Base-by-base conservation (phyloP, 2,113 vertebrate species). In the Brachirus orientalis region DNA sequence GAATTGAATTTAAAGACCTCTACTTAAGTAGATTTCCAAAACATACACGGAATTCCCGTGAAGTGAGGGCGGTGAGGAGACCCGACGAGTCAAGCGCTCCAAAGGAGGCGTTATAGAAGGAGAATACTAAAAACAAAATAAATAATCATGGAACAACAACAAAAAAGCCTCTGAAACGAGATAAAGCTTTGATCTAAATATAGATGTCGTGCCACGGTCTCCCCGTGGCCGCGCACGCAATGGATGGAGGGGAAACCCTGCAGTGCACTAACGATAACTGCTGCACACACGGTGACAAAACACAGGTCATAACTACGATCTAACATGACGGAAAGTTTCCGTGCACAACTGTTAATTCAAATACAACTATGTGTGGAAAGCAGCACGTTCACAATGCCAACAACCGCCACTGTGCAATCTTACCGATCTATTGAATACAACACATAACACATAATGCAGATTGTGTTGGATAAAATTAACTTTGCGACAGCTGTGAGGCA, bases 131-230 rank as follows among this genome's bases (percentile, higher is more conserved):
- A n/a, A n/a, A n/a, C n/a, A n/a, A n/a, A n/a, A 63, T 33, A 16
- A 20, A 66, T 10, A 64, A 61, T 64, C 51, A 48, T 51, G 38
- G n/a, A 66, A 60, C 37, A 77, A 22, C 11, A 35, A 19, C 17
- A 10, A 70, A 56, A 66, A 54, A 47, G 67, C 44, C 41, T 63
- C 54, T 76, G 69, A 61, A 71, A 66, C 46, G 5, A 56, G 61
- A 73, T 83, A 75, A 79, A 77, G 78, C 76, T 82, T 71, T 64
- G 68, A 63, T 85, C 89, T 88, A 90, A 83, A 90, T 88, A 91
- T 90, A 91, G 89, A 73, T 43, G 74, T 63, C 68, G 86, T 83
- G 85, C 74, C 68, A 68, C 68, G 51, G 65, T 71, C 67, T 86
- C 68, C 76, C 78, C 64, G 37, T 69, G 78, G 71, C 78, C 55